Conservation (phyloP, 2,113 vertebrate genomes). For the Chaenogobius annularis region DNA sequence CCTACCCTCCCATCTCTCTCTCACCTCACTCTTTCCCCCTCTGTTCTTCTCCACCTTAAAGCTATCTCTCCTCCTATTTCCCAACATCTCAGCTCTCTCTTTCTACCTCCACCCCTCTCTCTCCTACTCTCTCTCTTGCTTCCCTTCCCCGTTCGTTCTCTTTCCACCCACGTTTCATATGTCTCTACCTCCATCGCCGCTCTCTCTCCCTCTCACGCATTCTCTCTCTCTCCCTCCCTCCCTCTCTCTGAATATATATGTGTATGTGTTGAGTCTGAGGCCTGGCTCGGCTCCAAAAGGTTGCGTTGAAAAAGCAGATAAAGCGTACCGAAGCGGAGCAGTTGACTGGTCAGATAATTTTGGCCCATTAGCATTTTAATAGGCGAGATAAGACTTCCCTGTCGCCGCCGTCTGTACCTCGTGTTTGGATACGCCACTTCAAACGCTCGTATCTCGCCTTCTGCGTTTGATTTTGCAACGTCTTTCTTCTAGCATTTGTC, state of each 20-base stretch:
- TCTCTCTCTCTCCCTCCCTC: too few relatives aligned
- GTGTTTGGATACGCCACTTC: conserved; percentile 14
- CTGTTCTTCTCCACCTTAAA: not conserved
- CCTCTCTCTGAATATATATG: not conserved
- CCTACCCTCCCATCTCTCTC: too few relatives aligned
- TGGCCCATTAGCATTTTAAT: conserved; percentile 61
- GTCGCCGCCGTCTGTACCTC: not conserved
- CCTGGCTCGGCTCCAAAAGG: conserved; percentile 7
- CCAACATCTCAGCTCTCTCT: too few relatives aligned
- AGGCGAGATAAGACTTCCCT: conserved; percentile 33
- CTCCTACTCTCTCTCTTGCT: too few relatives aligned
- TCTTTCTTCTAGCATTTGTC: conserved; percentile 14
- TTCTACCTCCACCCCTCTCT: too few relatives aligned
- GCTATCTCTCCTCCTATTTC: not conserved
- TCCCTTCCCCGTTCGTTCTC: not conserved
- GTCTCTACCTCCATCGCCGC: not conserved
- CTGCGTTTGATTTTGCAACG: not conserved
- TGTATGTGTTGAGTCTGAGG: conserved; percentile 1
- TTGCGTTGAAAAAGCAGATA: conserved; percentile 30
- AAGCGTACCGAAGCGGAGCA: conserved; percentile 1
- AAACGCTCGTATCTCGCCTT: conserved; percentile 5
- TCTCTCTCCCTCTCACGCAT: too few relatives aligned
- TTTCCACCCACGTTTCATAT: not conserved
- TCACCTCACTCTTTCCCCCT: too few relatives aligned
- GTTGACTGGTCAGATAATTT: conserved; percentile 52